Conservation (phyloP, 1,140 invertebrate genomes). For the Drosophila ficusphila region DNA sequence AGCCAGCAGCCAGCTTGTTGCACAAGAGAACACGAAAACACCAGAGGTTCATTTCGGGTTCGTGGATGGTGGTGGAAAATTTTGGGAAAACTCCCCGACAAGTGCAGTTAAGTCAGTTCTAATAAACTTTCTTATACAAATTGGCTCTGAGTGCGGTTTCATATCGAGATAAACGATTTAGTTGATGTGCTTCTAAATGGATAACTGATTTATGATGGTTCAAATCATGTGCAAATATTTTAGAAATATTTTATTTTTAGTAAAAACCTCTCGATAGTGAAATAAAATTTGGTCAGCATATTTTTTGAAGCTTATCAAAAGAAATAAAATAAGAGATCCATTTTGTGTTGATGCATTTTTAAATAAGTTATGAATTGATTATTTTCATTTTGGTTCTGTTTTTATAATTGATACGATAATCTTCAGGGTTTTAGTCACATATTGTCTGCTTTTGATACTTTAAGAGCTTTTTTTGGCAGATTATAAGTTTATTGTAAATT, state of each 20-base stretch:
- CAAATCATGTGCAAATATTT: background rate
- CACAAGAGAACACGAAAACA: conserved; percentile 50
- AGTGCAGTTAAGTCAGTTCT: background rate
- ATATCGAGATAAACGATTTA: background rate
- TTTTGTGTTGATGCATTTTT: no score
- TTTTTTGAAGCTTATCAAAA: no score
- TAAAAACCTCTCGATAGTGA: no score
- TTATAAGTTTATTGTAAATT: background rate
- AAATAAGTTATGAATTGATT: no score
- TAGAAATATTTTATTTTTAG: background rate
- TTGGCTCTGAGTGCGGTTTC: background rate
- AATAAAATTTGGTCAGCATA: no score
- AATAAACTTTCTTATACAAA: background rate
- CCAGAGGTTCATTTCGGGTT: background rate
- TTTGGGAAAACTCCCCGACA: conserved; percentile 1
- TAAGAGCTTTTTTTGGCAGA: background rate
- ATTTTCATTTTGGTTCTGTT: no score
- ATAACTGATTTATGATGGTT: background rate
- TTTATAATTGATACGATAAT: no score
- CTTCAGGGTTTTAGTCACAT: no score
- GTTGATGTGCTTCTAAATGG: background rate
- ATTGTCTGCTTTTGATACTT: no score
- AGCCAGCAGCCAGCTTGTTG: conserved; percentile 40
- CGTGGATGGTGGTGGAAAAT: background rate
- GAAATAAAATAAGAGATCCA: no score